phyloP scores from a whole-genome alignment of 2,888 invertebrate species.

The Chaitophorus viminalis region DNA sequence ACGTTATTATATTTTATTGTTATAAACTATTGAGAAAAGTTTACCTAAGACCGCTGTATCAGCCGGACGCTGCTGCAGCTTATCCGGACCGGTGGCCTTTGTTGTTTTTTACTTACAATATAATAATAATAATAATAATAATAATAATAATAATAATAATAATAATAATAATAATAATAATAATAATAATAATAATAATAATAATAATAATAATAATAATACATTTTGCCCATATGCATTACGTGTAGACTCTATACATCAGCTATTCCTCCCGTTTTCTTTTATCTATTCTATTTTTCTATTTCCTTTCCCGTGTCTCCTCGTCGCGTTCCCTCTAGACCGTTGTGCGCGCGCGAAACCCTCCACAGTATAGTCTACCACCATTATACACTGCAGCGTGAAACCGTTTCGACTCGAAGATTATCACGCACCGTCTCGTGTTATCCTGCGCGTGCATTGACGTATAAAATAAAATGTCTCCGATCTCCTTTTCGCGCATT shows the following conservation, averaged over 20 bases:
- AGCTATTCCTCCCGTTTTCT: too few relatives aligned
- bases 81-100: neutral
- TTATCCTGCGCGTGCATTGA: neutral
- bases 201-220: too few relatives aligned
- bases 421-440: neutral
- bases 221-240: too few relatives aligned
- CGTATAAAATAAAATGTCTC: constrained; percentile 4
- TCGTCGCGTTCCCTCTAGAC: too few relatives aligned
- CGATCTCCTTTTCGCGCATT: neutral
- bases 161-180: too few relatives aligned
- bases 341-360: neutral
- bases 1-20: too few relatives aligned
- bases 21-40: neutral
- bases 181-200: too few relatives aligned
- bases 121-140: too few relatives aligned
- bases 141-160: too few relatives aligned
- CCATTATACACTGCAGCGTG: neutral
- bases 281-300: neutral
- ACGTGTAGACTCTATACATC: too few relatives aligned
- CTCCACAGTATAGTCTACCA: too few relatives aligned
- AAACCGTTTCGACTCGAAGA: neutral
- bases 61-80: neutral
- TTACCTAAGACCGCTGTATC: neutral
- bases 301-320: neutral
- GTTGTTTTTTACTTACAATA: neutral